These are phyloP conservation scores for Drosophila seguyi DNA, from an alignment of 1,140 invertebrate species.

Conservation along the genomic window DNA sequence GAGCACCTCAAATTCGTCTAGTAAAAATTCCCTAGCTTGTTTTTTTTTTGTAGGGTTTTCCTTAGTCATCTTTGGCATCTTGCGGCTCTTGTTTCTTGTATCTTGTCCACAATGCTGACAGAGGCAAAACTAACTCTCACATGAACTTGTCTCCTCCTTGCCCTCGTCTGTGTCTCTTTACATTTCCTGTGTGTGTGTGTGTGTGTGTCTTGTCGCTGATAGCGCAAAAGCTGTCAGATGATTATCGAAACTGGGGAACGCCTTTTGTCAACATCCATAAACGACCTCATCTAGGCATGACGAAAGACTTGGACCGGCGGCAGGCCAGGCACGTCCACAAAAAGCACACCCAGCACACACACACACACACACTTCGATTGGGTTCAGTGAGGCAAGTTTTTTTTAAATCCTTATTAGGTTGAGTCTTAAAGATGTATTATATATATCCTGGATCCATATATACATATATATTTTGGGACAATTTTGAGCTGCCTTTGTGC, in stretches of 20 bases:
- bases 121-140: constrained; percentile 48
- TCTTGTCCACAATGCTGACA: constrained; percentile 57
- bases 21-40: neutral
- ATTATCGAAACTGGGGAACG: constrained; percentile 72
- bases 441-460: no score
- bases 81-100: constrained; percentile 32
- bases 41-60: constrained; percentile 2
- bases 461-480: neutral
- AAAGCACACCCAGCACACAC: neutral
- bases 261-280: constrained; percentile 83
- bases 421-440: neutral
- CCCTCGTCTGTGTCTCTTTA: constrained; percentile 11
- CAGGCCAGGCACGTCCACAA: constrained; percentile 58
- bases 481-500: neutral
- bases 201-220: constrained; percentile 71
- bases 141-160: constrained; percentile 20
- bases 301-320: constrained; percentile 35
- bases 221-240: constrained; percentile 81
- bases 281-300: constrained; percentile 66
- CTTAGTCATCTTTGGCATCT: constrained; percentile 52
- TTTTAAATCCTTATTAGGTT: constrained; percentile 1
- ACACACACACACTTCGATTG: neutral
- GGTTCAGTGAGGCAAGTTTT: neutral
- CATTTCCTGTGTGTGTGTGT: constrained; percentile 17
- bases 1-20: neutral